A percentile compares a stretch with the other conserved stretches of the same genome.
Evolutionary conservation across 2,888 invertebrate species (phyloP).

Genomic region (Alcis repandata): DNA sequence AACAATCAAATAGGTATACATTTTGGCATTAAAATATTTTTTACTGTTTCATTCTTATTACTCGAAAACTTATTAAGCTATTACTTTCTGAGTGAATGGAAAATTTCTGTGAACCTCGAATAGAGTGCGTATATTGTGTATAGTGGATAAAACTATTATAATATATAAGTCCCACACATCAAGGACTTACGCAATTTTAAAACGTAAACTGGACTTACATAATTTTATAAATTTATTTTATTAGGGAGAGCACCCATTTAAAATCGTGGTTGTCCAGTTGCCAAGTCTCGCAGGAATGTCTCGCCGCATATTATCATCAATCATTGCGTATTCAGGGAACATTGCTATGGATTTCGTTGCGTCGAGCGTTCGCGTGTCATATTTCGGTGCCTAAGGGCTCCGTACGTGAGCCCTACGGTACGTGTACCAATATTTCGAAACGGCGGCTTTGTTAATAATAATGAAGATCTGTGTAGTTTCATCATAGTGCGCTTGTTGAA

Average conservation of each 20-base stretch:
- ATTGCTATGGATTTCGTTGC: conserved; percentile 35
- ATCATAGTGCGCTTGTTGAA: conserved; percentile 83
- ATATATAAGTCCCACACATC: neutral
- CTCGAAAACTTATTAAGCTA: no score
- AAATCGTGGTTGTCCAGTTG: conserved; percentile 32
- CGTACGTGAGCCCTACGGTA: conserved; percentile 67
- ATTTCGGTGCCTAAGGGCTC: conserved; percentile 62
- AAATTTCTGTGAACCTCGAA: neutral
- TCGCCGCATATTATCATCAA: conserved; percentile 24
- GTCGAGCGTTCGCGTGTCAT: conserved; percentile 49
- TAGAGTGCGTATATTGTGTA: neutral
- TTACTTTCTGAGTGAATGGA: neutral
- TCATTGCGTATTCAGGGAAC: conserved; percentile 45
- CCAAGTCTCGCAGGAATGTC: conserved; percentile 29
- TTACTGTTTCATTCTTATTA: no score
- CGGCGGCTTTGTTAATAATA: conserved; percentile 80
- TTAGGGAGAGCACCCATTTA: conserved; percentile 21
- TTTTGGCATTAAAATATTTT: no score
- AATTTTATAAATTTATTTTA: conserved; percentile 10
- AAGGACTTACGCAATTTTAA: conserved; percentile 4
- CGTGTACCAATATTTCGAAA: conserved; percentile 78
- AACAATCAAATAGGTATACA: no score
- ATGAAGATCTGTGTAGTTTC: conserved; percentile 81
- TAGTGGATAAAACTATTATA: neutral
- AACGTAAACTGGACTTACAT: conserved; percentile 22